A percentile compares a stretch with the other conserved stretches of the same genome.
Conservation (phyloP, 2,113 vertebrate species). For the Myanophis thanlyinensis region DNA sequence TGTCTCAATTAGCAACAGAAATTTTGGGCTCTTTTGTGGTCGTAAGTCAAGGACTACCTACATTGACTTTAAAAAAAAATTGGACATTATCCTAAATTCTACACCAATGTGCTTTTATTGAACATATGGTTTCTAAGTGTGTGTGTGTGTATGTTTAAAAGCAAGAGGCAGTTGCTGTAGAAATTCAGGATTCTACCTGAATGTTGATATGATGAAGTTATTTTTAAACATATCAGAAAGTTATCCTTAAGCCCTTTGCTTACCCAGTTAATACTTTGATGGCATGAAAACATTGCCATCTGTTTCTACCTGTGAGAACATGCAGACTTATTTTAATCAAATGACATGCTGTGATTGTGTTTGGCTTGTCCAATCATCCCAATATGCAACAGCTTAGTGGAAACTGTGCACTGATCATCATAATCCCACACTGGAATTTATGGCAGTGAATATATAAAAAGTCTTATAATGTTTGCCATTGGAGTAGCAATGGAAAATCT, state of each 20-base stretch:
- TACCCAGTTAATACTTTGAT: constrained; percentile 23
- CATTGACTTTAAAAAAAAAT: not conserved
- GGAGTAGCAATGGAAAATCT: not conserved
- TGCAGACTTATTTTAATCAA: not conserved
- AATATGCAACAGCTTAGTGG: constrained; percentile 1
- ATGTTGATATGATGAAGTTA: constrained; percentile 26
- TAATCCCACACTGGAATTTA: not conserved
- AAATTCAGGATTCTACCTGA: constrained; percentile 3
- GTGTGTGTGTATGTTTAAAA: not conserved
- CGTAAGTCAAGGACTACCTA: no score
- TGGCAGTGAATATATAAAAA: constrained; percentile 9
- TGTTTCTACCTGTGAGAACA: constrained; percentile 14
- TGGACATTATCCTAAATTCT: not conserved
- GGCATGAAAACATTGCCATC: not conserved
- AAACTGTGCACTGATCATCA: not conserved
- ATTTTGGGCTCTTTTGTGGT: no score
- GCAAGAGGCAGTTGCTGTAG: not conserved
- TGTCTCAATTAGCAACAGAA: no score
- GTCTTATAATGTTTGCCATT: constrained; percentile 9
- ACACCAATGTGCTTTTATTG: not conserved
- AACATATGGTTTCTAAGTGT: not conserved
- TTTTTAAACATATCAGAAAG: constrained; percentile 25
- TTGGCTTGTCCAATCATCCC: constrained; percentile 8
- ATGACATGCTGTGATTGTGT: constrained; percentile 22
- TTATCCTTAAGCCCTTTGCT: constrained; percentile 6